phyloP scores from a whole-genome alignment of 2,113 vertebrate species.

The Pycnonotus jocosus region DNA sequence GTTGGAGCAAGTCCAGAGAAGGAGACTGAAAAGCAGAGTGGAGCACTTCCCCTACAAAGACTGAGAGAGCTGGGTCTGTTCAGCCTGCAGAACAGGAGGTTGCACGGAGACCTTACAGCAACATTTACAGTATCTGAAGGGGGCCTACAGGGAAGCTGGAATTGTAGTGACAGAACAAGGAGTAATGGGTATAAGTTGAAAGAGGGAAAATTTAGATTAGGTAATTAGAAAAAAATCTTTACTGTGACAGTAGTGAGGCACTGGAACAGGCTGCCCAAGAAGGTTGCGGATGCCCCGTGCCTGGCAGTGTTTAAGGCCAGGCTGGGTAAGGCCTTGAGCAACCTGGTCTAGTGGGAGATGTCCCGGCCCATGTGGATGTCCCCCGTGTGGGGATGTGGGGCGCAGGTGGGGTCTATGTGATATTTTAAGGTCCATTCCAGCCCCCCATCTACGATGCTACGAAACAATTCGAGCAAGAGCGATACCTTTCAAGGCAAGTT shows the following conservation, averaged over 20 bases:
- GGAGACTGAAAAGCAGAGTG: not conserved
- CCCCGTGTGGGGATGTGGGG: fast-evolving
- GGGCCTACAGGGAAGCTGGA: not conserved
- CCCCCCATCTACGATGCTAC: too few relatives aligned
- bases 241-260: not conserved
- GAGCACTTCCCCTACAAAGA: not conserved
- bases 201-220: not conserved
- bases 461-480: not conserved
- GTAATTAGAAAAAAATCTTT: not conserved
- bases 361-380: too few relatives aligned
- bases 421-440: not conserved
- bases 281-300: fast-evolving
- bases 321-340: not conserved
- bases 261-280: fast-evolving
- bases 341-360: too few relatives aligned
- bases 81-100: not conserved
- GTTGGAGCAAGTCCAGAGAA: not conserved
- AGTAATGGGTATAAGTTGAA: not conserved
- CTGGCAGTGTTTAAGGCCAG: not conserved
- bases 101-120: not conserved
- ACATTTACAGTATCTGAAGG: not conserved
- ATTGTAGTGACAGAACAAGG: not conserved
- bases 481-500: not conserved
- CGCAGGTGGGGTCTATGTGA: fast-evolving
- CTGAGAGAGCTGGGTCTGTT: not conserved